Base-by-base conservation (phyloP, 1,140 invertebrate species). In the Nautilus pompilius region DNA sequence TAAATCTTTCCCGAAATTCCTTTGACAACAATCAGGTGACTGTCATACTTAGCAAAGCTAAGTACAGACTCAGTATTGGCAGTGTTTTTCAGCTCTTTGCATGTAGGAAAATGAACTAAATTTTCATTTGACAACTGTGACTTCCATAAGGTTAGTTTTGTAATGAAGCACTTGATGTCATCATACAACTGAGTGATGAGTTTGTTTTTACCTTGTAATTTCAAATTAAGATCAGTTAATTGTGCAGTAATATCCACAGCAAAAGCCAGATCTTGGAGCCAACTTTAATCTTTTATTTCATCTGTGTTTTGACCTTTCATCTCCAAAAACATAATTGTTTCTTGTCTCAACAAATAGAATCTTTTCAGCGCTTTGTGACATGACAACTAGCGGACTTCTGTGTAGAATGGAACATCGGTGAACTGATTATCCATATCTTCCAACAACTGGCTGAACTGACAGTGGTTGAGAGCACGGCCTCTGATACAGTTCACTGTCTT, bases 281-380 rank as follows among this genome's bases (percentile, higher is more conserved):
- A 62, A 55, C 49, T 62, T 58, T 55, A 15, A 55, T 62, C 49
- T 58, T 62, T 62, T 58, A 62, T 62, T 62, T 62, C 60, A 62
- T 62, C 46, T 58, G 26, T 62, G 28, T 62, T 58, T 53, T 62
- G 17, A 32, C 51, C 5, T 62, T 62, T 62, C 48, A 55, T 36
- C 36, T 56, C 32, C 48, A 58, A 58, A 62, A 62, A 62, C 22
- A 58, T n/a, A 58, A 56, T 56, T 32, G 57, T 62, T 55, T 62
- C 51, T 28, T 55, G 48, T 56, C 32, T 58, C 28, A 53, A 24
- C 5, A 53, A 53, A 53, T 53, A 53, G 8, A 53, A 53, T 53
- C 49, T 53, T 53, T 53, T 53, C 49, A 53, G 5, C 6, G 54
- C 8, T 53, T 53, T 53, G 49, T 53, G 49, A 2, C 49, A 24